Conservation (phyloP, 2,113 vertebrate species). For the Symphodus melops region DNA sequence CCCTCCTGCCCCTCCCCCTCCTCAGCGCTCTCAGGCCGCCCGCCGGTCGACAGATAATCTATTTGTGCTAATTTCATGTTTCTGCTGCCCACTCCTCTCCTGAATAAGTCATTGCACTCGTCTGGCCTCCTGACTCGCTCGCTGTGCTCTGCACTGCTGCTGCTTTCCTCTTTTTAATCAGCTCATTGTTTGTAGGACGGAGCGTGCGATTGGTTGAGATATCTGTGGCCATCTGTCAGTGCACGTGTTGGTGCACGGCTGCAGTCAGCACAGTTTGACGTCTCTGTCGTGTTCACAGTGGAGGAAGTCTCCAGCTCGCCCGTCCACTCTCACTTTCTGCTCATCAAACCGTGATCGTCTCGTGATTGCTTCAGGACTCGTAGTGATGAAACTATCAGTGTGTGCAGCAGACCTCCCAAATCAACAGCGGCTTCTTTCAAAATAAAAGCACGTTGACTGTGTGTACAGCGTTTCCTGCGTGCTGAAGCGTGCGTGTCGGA, state of each 20-base stretch:
- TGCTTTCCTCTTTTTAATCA: conserved; percentile 47
- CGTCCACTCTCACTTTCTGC: conserved; percentile 50
- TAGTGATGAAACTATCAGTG: too few species aligned
- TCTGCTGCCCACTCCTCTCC: conserved; percentile 72
- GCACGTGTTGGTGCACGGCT: conserved; percentile 49
- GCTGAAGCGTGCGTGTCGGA: neutral
- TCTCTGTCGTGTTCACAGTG: conserved; percentile 24
- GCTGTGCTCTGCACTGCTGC: conserved; percentile 64
- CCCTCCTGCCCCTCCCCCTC: conserved; percentile 18
- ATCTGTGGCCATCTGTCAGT: conserved; percentile 57
- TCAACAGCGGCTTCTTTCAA: too few species aligned
- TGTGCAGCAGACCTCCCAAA: neutral
- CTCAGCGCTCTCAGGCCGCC: conserved; percentile 67
- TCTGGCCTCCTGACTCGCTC: conserved; percentile 46
- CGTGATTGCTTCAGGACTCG: too few species aligned
- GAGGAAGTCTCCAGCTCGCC: conserved; percentile 39
- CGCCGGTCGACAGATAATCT: conserved; percentile 83
- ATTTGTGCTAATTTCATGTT: conserved; percentile 86
- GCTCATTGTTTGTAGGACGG: conserved; percentile 53
- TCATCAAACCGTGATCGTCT: conserved; percentile 2
- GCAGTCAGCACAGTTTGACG: conserved; percentile 26
- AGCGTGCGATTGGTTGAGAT: conserved; percentile 24
- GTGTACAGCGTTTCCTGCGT: too few species aligned
- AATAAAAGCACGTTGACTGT: too few species aligned
- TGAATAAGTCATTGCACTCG: conserved; percentile 82